Evolutionary conservation across 1,140 invertebrate genomes (phyloP).

Genomic region (Platorchestia sp.): DNA sequence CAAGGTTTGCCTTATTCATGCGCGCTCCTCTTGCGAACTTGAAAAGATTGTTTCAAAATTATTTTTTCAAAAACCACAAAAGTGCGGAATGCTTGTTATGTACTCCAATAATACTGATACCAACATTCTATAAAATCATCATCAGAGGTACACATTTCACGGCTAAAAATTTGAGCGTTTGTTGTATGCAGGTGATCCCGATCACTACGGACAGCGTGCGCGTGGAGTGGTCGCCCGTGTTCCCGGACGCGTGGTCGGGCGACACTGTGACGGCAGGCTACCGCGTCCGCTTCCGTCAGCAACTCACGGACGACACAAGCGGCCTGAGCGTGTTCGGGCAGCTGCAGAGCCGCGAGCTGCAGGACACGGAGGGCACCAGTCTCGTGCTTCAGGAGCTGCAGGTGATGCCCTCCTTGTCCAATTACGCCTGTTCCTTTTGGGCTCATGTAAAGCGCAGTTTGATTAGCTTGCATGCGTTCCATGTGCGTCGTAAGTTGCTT

Average conservation of each 20-base stretch:
- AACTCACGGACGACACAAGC: constrained; percentile 76
- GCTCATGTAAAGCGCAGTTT: too few species aligned
- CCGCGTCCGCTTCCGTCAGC: constrained; percentile 87
- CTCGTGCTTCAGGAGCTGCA: constrained; percentile 66
- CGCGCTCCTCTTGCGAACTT: not conserved
- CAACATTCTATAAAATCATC: too few species aligned
- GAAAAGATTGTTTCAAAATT: too few species aligned
- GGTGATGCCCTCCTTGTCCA: constrained; percentile 59
- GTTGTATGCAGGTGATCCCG: constrained; percentile 61
- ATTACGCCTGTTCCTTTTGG: too few species aligned
- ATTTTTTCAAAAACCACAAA: too few species aligned
- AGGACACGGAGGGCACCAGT: constrained; percentile 79
- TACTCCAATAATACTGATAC: too few species aligned
- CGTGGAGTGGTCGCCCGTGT: constrained; percentile 85
- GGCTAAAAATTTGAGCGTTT: not conserved
- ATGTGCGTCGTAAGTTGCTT: constrained; percentile 58
- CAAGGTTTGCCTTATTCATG: constrained; percentile 77
- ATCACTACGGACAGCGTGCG: constrained; percentile 80
- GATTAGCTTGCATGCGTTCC: constrained; percentile 68
- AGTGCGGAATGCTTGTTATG: too few species aligned
- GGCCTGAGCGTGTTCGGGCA: constrained; percentile 85
- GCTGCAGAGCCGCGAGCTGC: constrained; percentile 85
- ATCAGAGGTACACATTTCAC: not conserved
- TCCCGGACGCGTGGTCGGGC: constrained; percentile 87
- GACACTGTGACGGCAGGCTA: constrained; percentile 89